phyloP scores from a whole-genome alignment of 2,888 invertebrate species.

The Thereva unica region DNA sequence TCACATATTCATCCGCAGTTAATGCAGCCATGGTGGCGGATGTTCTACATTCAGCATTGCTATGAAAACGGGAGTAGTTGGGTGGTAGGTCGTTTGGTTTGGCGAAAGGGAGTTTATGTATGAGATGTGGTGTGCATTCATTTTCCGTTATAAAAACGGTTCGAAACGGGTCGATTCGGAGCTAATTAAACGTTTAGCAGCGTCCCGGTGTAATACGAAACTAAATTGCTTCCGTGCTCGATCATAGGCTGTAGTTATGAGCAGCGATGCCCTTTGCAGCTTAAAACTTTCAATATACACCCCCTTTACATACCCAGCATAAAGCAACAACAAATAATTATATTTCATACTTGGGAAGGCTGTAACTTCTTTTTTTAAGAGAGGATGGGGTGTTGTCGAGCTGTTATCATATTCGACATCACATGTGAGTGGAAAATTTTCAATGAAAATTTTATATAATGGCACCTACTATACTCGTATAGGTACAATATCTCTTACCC shows the following conservation, averaged over 20 bases:
- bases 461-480: no score
- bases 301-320: no score
- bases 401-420: no score
- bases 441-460: no score
- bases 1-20: slow-evolving; percentile 24
- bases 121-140: slow-evolving; percentile 5
- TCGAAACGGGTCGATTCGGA: slow-evolving; percentile 26
- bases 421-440: no score
- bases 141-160: slow-evolving; percentile 23
- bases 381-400: no score
- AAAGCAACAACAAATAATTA: no score
- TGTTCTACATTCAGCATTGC: slow-evolving; percentile 4
- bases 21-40: slow-evolving; percentile 20
- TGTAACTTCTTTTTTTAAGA: no score
- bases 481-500: no score
- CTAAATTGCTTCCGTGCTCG: slow-evolving; percentile 20
- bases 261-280: background rate
- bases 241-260: slow-evolving; percentile 13
- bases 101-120: background rate
- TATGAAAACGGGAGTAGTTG: background rate
- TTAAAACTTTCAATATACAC: no score
- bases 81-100: no score
- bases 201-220: slow-evolving; percentile 27
- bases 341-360: no score
- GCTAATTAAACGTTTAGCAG: slow-evolving; percentile 35